Evolutionary conservation across 1,140 invertebrate species (phyloP).

Genomic region (Drosophila tsacasi): DNA sequence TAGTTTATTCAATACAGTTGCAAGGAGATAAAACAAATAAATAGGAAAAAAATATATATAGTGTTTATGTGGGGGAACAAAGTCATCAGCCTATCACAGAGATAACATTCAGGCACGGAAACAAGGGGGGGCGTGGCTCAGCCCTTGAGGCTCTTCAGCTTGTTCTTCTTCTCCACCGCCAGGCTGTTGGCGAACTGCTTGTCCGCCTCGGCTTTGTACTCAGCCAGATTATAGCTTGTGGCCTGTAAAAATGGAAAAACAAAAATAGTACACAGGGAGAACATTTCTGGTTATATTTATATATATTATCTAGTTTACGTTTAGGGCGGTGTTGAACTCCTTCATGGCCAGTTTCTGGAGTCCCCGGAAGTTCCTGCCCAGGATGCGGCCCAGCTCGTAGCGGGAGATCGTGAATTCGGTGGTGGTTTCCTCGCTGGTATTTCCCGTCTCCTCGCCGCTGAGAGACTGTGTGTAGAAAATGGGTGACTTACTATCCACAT

Average conservation of each 20-base stretch:
- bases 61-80: not conserved
- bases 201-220: slow-evolving; percentile 72
- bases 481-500: not conserved
- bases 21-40: slow-evolving; percentile 33
- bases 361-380: slow-evolving; percentile 81
- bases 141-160: slow-evolving; percentile 69
- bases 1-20: slow-evolving; percentile 39
- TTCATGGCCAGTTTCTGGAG: slow-evolving; percentile 71
- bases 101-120: slow-evolving; percentile 46
- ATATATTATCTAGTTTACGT: not conserved
- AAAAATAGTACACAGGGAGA: slow-evolving; percentile 4
- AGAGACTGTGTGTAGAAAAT: slow-evolving; percentile 1
- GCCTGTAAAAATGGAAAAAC: slow-evolving; percentile 41
- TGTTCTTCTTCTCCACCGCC: slow-evolving; percentile 75
- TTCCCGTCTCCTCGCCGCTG: slow-evolving; percentile 44
- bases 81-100: slow-evolving; percentile 50
- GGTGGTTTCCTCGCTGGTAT: slow-evolving; percentile 43
- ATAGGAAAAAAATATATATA: slow-evolving; percentile 25
- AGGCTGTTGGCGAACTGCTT: slow-evolving; percentile 81
- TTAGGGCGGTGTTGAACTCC: slow-evolving; percentile 65
- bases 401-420: slow-evolving; percentile 76
- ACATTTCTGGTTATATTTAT: not conserved
- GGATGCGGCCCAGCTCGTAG: slow-evolving; percentile 80
- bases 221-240: slow-evolving; percentile 71
- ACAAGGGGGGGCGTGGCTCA: slow-evolving; percentile 35